Conservation (phyloP, 2,797 vertebrate species). For the Pangasius mekongensis region DNA sequence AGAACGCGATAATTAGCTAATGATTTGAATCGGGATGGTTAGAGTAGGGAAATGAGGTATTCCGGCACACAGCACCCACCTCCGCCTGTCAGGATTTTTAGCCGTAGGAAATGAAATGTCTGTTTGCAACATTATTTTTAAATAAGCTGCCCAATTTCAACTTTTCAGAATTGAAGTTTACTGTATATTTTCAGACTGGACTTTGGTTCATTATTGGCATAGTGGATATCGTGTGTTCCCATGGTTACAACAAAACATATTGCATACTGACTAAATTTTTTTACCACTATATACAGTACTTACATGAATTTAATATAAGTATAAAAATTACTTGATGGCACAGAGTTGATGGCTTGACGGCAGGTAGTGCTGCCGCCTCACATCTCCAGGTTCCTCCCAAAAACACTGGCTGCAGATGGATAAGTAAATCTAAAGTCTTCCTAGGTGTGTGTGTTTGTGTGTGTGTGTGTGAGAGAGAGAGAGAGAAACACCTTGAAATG, state of each 20-base stretch:
- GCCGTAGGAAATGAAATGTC: not conserved
- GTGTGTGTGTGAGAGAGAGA: too few relatives aligned
- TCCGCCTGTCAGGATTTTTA: conserved; percentile 4
- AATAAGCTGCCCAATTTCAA: not conserved
- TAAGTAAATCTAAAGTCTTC: too few relatives aligned
- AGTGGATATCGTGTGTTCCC: not conserved
- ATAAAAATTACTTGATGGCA: not conserved
- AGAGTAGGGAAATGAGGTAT: not conserved
- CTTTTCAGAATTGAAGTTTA: not conserved
- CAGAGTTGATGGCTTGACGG: not conserved
- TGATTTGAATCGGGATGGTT: not conserved
- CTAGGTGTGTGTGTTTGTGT: too few relatives aligned
- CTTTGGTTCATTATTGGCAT: not conserved
- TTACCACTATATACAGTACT: not conserved
- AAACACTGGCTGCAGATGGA: too few relatives aligned
- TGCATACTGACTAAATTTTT: not conserved
- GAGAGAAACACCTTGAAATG: too few relatives aligned
- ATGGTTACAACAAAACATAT: not conserved
- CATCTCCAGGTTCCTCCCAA: not conserved
- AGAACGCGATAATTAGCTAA: not conserved
- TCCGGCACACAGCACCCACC: not conserved
- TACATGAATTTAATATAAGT: not conserved
- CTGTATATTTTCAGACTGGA: not conserved
- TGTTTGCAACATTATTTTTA: not conserved
- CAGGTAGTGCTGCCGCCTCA: not conserved